Evolutionary conservation across 2,888 invertebrate species (phyloP).

Genomic region (Thecophora atra): DNA sequence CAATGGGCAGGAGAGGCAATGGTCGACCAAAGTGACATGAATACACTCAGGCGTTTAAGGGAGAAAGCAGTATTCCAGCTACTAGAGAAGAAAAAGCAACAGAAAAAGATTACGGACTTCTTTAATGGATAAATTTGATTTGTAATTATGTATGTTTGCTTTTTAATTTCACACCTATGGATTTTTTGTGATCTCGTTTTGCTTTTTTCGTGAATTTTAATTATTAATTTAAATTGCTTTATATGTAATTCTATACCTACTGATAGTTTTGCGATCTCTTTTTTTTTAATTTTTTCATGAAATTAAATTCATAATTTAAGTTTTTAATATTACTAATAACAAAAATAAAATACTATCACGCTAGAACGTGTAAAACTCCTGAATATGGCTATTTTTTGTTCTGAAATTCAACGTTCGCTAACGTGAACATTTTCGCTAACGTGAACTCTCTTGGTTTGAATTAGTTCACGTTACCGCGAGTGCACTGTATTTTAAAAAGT

Average conservation of each 20-base stretch:
- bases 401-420: neutral
- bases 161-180: too few species aligned
- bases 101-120: conserved; percentile 6
- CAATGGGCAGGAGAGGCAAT: conserved; percentile 19
- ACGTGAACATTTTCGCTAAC: neutral
- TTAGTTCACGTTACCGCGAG: too few species aligned
- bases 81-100: conserved; percentile 27
- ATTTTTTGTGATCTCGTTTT: conserved; percentile 11
- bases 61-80: conserved; percentile 30
- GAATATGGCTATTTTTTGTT: neutral
- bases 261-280: too few species aligned
- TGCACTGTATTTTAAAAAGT: too few species aligned
- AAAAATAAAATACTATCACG: too few species aligned
- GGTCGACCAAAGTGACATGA: conserved; percentile 20
- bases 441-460: neutral
- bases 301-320: too few species aligned
- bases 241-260: neutral
- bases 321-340: too few species aligned
- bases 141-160: too few species aligned
- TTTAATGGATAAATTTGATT: neutral
- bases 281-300: too few species aligned
- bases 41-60: conserved; percentile 20
- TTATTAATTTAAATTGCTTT: conserved; percentile 2
- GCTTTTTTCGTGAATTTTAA: conserved; percentile 8
- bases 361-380: neutral